phyloP scores from a whole-genome alignment of 2,113 vertebrate genomes.

The Vombatus ursinus region DNA sequence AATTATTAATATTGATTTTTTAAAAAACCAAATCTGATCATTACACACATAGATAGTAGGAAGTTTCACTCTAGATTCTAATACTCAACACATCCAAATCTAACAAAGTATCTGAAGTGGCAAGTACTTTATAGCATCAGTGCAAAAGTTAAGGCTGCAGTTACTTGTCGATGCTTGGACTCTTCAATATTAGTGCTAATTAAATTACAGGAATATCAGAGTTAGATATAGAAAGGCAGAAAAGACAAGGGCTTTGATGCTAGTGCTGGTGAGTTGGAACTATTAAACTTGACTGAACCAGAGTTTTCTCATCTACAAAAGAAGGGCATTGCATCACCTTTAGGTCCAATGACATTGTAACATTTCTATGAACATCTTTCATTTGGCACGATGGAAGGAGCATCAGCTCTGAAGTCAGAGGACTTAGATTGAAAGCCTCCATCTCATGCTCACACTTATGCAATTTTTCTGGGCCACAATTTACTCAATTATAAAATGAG shows the following conservation, averaged over 20 bases:
- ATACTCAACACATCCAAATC: not conserved
- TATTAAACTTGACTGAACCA: no score
- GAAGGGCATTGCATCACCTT: not conserved
- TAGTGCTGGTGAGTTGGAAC: no score
- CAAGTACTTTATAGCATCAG: no score
- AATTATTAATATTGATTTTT: not conserved
- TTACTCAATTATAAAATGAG: not conserved
- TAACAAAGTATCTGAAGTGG: not conserved
- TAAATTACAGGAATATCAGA: no score
- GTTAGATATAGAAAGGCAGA: no score
- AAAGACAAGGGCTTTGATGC: no score
- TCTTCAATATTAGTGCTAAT: no score
- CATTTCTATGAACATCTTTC: not conserved
- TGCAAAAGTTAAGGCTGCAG: not conserved
- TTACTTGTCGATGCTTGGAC: not conserved
- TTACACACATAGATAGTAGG: not conserved
- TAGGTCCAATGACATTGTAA: not conserved
- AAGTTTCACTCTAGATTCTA: not conserved
- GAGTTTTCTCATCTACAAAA: no score
- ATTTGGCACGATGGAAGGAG: not conserved
- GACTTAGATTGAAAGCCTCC: not conserved
- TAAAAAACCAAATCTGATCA: not conserved
- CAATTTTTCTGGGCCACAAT: not conserved
- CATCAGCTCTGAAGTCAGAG: not conserved
- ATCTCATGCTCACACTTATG: not conserved